Conservation (phyloP, 2,113 vertebrate genomes). For the Fulica atra region DNA sequence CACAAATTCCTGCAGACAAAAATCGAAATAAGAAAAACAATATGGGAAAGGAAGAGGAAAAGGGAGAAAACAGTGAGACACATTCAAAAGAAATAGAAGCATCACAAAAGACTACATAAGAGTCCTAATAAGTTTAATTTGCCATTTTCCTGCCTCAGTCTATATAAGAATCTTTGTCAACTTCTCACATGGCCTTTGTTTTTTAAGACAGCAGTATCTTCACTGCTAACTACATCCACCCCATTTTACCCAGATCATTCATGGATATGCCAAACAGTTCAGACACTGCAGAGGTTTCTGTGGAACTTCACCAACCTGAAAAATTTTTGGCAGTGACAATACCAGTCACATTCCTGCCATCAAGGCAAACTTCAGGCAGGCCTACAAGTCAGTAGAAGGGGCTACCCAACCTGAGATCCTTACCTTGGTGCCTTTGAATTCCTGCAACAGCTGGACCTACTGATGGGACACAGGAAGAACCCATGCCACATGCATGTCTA, state of each 20-base stretch:
- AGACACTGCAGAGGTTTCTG: neutral
- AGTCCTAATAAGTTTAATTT: neutral
- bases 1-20: neutral
- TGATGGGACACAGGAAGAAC: neutral
- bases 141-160: neutral
- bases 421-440: neutral
- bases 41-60: neutral
- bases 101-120: neutral
- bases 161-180: neutral
- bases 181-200: rapidly evolving
- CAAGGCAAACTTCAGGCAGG: neutral
- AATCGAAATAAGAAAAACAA: neutral
- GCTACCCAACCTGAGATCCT: neutral
- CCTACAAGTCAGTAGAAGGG: neutral
- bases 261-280: neutral
- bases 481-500: rapidly evolving
- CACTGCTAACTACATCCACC: neutral
- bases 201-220: neutral
- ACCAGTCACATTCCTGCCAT: neutral
- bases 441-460: neutral
- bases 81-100: neutral
- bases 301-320: neutral
- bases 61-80: neutral
- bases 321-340: neutral
- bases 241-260: neutral